Evolutionary conservation across 2,888 invertebrate species (phyloP).

Genomic region (Perizoma flavofasciatum): DNA sequence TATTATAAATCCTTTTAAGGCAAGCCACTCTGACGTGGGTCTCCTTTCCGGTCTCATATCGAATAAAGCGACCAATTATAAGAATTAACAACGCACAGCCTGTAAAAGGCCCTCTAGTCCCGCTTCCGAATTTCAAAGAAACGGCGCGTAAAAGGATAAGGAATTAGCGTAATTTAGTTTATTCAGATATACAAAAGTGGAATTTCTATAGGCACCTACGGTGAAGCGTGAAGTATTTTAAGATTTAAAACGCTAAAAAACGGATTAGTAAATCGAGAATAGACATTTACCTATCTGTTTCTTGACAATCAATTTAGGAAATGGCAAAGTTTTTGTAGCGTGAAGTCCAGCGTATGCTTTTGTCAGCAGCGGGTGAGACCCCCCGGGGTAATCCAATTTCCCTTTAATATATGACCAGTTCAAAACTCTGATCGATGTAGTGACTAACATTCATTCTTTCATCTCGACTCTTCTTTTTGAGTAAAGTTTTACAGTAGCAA

Average conservation of each 20-base stretch:
- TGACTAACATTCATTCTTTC: conserved; percentile 39
- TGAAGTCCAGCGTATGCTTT: conserved; percentile 56
- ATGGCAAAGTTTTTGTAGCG: conserved; percentile 53
- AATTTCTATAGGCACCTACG: conserved; percentile 37
- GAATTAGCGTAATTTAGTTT: conserved; percentile 70
- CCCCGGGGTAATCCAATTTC: conserved; percentile 70
- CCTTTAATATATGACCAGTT: conserved; percentile 54
- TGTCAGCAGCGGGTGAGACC: conserved; percentile 60
- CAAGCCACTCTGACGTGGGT: conserved; percentile 71
- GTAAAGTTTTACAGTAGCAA: conserved; percentile 39
- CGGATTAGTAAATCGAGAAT: conserved; percentile 35
- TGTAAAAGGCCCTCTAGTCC: conserved; percentile 62
- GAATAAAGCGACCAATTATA: conserved; percentile 78
- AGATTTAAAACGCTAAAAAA: conserved; percentile 34
- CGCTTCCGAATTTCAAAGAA: conserved; percentile 80
- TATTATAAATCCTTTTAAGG: conserved; percentile 74
- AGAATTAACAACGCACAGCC: conserved; percentile 63
- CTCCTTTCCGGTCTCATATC: conserved; percentile 70
- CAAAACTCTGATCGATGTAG: conserved; percentile 40
- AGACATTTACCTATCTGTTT: conserved; percentile 40
- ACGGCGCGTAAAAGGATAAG: conserved; percentile 55
- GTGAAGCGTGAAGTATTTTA: conserved; percentile 41
- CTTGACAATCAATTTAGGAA: conserved; percentile 47
- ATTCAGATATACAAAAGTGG: conserved; percentile 46
- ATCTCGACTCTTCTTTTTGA: conserved; percentile 29